Evolutionary conservation across 2,888 invertebrate genomes (phyloP).

Genomic region (Patella caerulea): DNA sequence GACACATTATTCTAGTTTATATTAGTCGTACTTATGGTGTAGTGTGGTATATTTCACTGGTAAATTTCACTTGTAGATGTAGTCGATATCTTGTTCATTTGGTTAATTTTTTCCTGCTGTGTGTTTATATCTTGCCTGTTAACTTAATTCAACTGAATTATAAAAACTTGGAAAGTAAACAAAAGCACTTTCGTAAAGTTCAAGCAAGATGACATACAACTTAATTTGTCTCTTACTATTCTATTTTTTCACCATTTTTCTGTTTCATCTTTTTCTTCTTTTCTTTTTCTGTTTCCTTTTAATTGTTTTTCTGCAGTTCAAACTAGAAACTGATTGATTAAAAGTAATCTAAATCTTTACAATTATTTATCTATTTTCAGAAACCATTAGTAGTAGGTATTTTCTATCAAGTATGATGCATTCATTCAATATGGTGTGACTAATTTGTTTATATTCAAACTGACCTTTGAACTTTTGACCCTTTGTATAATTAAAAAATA

Average conservation of each 20-base stretch:
- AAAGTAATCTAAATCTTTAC: too few species aligned
- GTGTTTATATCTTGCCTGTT: too few species aligned
- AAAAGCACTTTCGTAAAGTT: too few species aligned
- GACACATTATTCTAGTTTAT: too few species aligned
- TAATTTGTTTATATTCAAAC: slow-evolving; percentile 14
- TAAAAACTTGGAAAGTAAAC: too few species aligned
- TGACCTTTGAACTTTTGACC: neutral
- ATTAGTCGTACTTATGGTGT: too few species aligned
- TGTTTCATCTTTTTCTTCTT: neutral
- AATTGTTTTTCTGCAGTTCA: slow-evolving; percentile 12
- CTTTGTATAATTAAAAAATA: neutral
- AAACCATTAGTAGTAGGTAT: slow-evolving; percentile 7
- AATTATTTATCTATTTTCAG: neutral
- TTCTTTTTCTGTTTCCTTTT: neutral
- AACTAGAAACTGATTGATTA: neutral
- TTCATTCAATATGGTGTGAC: neutral
- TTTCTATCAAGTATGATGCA: slow-evolving; percentile 8
- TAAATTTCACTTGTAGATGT: too few species aligned
- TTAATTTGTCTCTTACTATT: neutral
- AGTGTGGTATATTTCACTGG: too few species aligned
- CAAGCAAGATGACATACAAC: too few species aligned
- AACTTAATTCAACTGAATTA: too few species aligned
- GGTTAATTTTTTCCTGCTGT: too few species aligned
- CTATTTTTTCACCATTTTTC: slow-evolving; percentile 17
- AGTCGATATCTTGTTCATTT: too few species aligned